A percentile compares a stretch with the other conserved stretches of the same genome.
phyloP scores from a whole-genome alignment of 2,113 vertebrate genomes.

The Myodes glareolus region DNA sequence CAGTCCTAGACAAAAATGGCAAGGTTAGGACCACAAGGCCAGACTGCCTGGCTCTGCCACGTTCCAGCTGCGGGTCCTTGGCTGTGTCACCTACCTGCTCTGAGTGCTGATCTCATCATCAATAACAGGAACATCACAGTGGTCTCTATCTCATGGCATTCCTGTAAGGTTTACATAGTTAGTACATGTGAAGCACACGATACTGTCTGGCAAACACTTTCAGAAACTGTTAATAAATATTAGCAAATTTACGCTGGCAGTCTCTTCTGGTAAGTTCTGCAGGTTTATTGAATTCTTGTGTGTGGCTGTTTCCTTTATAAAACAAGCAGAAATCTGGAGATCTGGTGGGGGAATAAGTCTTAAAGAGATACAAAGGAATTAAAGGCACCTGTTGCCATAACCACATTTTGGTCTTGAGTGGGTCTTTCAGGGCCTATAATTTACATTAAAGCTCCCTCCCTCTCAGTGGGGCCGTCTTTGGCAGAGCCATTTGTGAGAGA shows the following conservation, averaged over 20 bases:
- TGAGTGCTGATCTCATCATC: not conserved
- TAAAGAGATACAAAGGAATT: slow-evolving; percentile 74
- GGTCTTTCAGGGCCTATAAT: slow-evolving; percentile 69
- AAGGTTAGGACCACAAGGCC: not conserved
- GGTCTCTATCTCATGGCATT: not conserved
- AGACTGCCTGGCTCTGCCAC: not conserved
- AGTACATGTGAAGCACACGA: not conserved
- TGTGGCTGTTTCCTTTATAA: slow-evolving; percentile 47
- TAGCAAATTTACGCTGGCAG: slow-evolving; percentile 43
- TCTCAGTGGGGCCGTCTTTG: slow-evolving; percentile 44
- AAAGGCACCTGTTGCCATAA: slow-evolving; percentile 77
- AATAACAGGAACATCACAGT: not conserved
- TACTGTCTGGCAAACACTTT: not conserved
- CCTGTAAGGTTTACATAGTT: slow-evolving; percentile 7
- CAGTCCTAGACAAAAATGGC: not conserved
- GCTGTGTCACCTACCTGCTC: not conserved
- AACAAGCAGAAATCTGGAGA: slow-evolving; percentile 54
- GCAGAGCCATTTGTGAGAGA: slow-evolving; percentile 60
- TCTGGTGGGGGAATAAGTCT: slow-evolving; percentile 47
- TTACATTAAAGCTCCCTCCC: slow-evolving; percentile 31
- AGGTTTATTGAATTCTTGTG: slow-evolving; percentile 15
- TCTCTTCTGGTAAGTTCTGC: slow-evolving; percentile 60
- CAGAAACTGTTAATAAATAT: slow-evolving; percentile 39
- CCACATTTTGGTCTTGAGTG: slow-evolving; percentile 67
- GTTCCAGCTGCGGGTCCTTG: not conserved